These are phyloP conservation scores for Siderastrea siderea DNA, from an alignment of 92 coral and sea anemone genomes.

Conservation along the genomic window DNA sequence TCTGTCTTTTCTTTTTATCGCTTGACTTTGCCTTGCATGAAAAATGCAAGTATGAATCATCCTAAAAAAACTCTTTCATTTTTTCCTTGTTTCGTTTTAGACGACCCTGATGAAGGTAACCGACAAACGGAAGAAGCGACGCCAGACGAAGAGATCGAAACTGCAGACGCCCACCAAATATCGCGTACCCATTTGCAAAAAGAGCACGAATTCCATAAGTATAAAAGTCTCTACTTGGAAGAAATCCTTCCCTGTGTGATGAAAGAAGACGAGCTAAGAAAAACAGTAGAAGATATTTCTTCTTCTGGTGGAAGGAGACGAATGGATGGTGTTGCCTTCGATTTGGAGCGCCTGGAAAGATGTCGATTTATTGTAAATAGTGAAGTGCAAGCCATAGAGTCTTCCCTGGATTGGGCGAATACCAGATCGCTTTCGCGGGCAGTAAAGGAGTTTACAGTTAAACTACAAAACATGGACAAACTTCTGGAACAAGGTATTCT, in stretches of 20 bases:
- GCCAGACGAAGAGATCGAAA: not conserved
- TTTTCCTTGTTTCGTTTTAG: not conserved
- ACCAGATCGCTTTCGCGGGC: not conserved
- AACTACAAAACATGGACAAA: conserved; percentile 22
- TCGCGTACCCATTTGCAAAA: conserved; percentile 24
- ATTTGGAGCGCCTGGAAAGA: conserved; percentile 19
- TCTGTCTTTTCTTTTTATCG: too few relatives aligned
- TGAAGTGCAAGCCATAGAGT: conserved; percentile 10
- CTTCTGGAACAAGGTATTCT: conserved; percentile 42
- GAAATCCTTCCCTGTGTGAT: conserved; percentile 29
- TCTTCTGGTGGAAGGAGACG: not conserved
- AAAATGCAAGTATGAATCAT: too few relatives aligned
- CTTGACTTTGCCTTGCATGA: too few relatives aligned
- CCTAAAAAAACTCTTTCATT: not conserved
- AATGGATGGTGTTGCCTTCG: conserved; percentile 21
- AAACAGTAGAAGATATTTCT: conserved; percentile 12
- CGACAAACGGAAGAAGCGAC: not conserved
- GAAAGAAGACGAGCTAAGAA: conserved; percentile 5
- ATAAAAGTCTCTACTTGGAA: conserved; percentile 28
- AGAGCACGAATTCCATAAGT: conserved; percentile 40
- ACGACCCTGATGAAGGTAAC: not conserved
- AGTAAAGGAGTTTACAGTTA: not conserved
- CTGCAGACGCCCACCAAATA: conserved; percentile 4
- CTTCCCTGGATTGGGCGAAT: conserved; percentile 31
- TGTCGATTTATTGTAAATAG: not conserved